Base-by-base conservation (phyloP, 2,797 vertebrate species). In the Xenops minutus region DNA sequence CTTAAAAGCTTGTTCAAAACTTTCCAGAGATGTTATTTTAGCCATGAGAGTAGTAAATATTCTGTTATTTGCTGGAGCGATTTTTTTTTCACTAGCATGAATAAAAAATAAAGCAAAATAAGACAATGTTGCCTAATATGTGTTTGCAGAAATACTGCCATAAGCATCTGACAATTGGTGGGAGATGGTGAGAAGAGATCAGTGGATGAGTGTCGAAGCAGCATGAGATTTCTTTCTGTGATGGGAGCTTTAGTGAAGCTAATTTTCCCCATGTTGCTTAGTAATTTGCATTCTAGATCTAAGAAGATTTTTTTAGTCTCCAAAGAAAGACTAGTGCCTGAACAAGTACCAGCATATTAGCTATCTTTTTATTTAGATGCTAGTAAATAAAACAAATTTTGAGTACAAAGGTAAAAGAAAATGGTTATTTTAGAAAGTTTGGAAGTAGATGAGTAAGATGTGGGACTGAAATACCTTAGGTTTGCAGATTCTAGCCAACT, bases 31-130 rank as follows among this genome's bases (percentile, higher is more conserved):
- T 96, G 75, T 82, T 96, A 71, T 93, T 96, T 94, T 94, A 96
- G 79, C 58, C 79, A 67, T 87, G 48, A 97, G 62, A 87, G 90
- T 76, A 91, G 72, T 91, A 97, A 96, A 96, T 90, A 94, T 46
- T 74, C 36, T 91, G 18, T 49, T 95, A 17, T 93, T 80, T 81
- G 43, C 34, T 71, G 49, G 49, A 92, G 43, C 88, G 27, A 96
- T 83, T 92, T 94, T 92, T 92, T 30, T 56, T 81, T 94, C 79
- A 93, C 86, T 97, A 96, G n/a, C 75, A 96, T 95, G 93, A 96
- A 91, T 95, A 94, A 96, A 95, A 97, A 91, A 87, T 88, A 96
- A 98, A 96, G 29, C 74, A 68, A 90, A 97, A 79, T 81, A 95
- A 91, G 64, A 91, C 72, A 95, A 81, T 80, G 32, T 95, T 97